Evolutionary conservation across 2,113 vertebrate genomes (phyloP).

Genomic region (Nyctibius bracteatus): DNA sequence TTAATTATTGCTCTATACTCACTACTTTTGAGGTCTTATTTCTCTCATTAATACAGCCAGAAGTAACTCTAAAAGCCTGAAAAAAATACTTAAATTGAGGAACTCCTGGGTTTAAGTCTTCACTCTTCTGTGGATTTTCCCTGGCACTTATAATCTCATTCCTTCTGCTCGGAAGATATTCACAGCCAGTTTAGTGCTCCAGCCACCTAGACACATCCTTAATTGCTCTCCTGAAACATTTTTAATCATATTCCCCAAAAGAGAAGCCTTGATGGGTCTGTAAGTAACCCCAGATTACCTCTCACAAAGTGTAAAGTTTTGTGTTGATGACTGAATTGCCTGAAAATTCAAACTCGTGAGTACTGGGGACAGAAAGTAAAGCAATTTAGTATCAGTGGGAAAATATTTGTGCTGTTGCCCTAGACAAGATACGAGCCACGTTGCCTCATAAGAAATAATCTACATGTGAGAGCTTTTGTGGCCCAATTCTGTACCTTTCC

Average conservation of each 20-base stretch:
- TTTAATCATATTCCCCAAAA: background rate
- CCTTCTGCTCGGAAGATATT: background rate
- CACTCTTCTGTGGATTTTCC: background rate
- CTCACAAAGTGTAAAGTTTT: background rate
- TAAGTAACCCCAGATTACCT: background rate
- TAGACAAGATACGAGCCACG: background rate
- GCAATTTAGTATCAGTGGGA: background rate
- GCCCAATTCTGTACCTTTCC: background rate
- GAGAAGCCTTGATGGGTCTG: background rate
- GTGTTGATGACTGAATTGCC: background rate
- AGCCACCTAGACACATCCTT: background rate
- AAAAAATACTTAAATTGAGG: background rate
- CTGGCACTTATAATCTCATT: background rate
- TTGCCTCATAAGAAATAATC: background rate
- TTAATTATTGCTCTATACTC: too few species aligned
- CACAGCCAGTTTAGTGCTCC: background rate
- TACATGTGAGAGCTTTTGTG: background rate
- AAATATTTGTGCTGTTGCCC: background rate
- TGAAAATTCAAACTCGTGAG: background rate
- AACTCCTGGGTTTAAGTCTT: background rate
- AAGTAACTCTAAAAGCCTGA: background rate
- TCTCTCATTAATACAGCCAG: background rate
- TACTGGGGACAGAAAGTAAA: background rate
- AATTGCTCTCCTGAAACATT: background rate
- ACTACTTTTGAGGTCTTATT: background rate